Conservation (phyloP, 2,113 vertebrate species). For the Pachyramphus minor region DNA sequence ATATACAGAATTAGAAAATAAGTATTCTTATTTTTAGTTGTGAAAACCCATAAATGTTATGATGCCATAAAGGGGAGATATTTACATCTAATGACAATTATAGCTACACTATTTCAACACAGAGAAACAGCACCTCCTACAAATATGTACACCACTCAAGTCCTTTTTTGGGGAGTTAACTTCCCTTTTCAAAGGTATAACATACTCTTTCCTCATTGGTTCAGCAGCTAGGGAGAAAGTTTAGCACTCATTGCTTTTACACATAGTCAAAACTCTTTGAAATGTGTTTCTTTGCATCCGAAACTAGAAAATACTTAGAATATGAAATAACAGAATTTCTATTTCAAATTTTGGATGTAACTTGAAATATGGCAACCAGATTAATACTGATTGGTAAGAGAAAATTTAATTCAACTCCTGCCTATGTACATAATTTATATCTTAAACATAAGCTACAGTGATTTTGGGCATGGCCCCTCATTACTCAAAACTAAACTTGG, state of each 20-base stretch:
- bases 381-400: neutral
- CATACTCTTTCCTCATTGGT: neutral
- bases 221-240: neutral
- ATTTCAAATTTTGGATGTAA: neutral
- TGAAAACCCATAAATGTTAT: neutral
- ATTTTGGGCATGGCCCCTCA: neutral
- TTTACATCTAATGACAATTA: neutral
- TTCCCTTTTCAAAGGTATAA: neutral
- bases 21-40: accelerated
- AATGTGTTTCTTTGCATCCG: neutral
- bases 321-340: neutral
- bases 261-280: neutral
- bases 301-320: neutral
- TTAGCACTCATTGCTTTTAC: neutral
- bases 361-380: neutral
- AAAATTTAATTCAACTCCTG: neutral
- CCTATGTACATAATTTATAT: neutral
- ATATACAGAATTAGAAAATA: neutral
- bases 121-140: neutral
- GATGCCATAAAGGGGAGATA: neutral
- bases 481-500: neutral
- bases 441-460: neutral
- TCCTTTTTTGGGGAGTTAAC: neutral
- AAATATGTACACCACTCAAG: neutral
- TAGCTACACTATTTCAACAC: neutral